A percentile compares a stretch with the other conserved stretches of the same genome.
phyloP scores from a whole-genome alignment of 2,113 vertebrate species.

The Thamnophis sirtalis region DNA sequence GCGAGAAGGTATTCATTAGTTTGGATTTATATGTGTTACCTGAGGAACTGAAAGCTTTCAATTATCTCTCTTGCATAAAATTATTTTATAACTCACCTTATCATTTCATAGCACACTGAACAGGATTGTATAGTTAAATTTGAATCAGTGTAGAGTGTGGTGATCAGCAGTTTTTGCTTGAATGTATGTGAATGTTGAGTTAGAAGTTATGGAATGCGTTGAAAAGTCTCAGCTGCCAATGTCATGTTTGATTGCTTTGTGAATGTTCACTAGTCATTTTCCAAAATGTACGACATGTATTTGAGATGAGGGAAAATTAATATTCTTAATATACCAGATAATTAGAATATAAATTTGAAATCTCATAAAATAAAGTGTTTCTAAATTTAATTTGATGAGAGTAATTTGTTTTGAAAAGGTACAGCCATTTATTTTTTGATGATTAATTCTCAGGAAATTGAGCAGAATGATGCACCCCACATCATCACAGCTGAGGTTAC shows the following conservation, averaged over 20 bases:
- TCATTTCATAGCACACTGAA: not conserved
- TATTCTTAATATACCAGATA: not conserved
- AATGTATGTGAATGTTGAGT: not conserved
- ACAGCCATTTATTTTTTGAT: slow-evolving; percentile 5
- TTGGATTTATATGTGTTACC: not conserved
- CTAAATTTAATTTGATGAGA: no score
- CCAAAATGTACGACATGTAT: not conserved
- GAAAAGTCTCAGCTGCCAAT: not conserved
- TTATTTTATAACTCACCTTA: not conserved
- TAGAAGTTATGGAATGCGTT: not conserved
- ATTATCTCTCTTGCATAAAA: not conserved
- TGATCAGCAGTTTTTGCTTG: not conserved
- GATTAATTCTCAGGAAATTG: slow-evolving; percentile 34
- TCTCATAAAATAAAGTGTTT: not conserved
- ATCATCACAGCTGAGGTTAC: not conserved
- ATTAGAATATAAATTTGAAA: not conserved
- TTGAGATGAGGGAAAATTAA: not conserved
- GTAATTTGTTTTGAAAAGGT: not conserved
- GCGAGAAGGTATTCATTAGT: slow-evolving; percentile 43
- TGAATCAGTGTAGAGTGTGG: not conserved
- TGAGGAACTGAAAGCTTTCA: not conserved
- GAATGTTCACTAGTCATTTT: not conserved
- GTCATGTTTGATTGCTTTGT: not conserved
- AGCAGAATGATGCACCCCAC: not conserved
- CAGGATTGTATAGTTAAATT: not conserved